Percentiles rank a stretch among this genome's conserved stretches.
Conservation (phyloP, 2,888 invertebrate species). For the Macaria notata region DNA sequence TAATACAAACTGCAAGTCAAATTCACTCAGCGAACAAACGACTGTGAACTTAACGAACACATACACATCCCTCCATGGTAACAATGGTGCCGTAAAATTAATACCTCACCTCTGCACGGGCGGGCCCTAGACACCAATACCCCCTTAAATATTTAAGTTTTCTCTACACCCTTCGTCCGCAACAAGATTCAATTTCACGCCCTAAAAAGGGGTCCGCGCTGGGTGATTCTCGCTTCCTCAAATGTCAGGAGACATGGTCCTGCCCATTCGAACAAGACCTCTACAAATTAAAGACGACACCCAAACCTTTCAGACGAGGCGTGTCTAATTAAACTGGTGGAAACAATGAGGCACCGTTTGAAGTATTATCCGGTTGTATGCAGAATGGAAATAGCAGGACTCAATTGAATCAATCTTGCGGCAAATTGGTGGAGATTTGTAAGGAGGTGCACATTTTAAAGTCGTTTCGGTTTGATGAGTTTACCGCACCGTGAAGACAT, state of each 20-base stretch:
- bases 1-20: slow-evolving; percentile 64
- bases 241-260: slow-evolving; percentile 73
- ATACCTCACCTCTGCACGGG: slow-evolving; percentile 73
- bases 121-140: slow-evolving; percentile 70
- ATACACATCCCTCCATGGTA: slow-evolving; percentile 68
- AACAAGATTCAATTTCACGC: slow-evolving; percentile 82
- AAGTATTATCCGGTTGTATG: slow-evolving; percentile 74
- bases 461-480: slow-evolving; percentile 42
- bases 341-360: slow-evolving; percentile 56
- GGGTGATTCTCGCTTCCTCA: slow-evolving; percentile 69
- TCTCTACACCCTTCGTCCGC: slow-evolving; percentile 71
- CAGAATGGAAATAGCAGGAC: slow-evolving; percentile 64
- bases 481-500: slow-evolving; percentile 14
- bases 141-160: slow-evolving; percentile 81
- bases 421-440: slow-evolving; percentile 67
- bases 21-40: slow-evolving; percentile 57
- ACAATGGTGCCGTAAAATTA: slow-evolving; percentile 77
- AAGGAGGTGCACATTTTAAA: slow-evolving; percentile 51
- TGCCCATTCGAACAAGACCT: slow-evolving; percentile 57
- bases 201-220: slow-evolving; percentile 73
- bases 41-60: slow-evolving; percentile 75
- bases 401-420: slow-evolving; percentile 77
- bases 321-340: slow-evolving; percentile 57
- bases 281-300: slow-evolving; percentile 48
- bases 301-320: slow-evolving; percentile 39